A percentile compares a stretch with the other conserved stretches of the same genome.
Evolutionary conservation across 2,888 invertebrate genomes (phyloP).

Genomic region (Cyaniris semiargus): DNA sequence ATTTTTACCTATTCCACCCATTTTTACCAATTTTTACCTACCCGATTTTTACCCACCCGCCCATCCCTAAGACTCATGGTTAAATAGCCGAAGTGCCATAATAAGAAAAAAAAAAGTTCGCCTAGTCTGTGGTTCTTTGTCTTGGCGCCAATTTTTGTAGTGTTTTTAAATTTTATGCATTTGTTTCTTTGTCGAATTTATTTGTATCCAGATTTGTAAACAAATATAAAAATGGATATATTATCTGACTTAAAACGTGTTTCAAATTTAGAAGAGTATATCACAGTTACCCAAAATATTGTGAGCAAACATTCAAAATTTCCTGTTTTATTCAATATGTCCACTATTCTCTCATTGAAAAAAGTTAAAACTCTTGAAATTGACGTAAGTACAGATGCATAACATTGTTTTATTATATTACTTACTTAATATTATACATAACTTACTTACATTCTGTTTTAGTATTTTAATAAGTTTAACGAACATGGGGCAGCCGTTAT

Average conservation of each 20-base stretch:
- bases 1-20: no score
- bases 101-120: no score
- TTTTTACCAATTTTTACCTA: no score
- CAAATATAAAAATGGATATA: slow-evolving; percentile 54
- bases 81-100: no score
- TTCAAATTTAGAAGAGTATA: slow-evolving; percentile 55
- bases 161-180: neutral
- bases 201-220: neutral
- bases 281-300: slow-evolving; percentile 51
- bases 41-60: no score
- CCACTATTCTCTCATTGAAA: slow-evolving; percentile 57
- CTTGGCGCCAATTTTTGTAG: neutral
- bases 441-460: neutral
- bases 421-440: neutral
- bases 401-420: neutral
- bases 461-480: slow-evolving; percentile 63
- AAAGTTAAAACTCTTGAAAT: slow-evolving; percentile 61
- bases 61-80: no score
- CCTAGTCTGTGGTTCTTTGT: no score
- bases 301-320: slow-evolving; percentile 45
- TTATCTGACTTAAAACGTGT: slow-evolving; percentile 51
- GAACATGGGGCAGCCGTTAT: slow-evolving; percentile 59
- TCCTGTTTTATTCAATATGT: slow-evolving; percentile 56
- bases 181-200: neutral
- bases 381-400: slow-evolving; percentile 52